phyloP scores from a whole-genome alignment of 2,113 vertebrate genomes.

The Tauraco erythrolophus region DNA sequence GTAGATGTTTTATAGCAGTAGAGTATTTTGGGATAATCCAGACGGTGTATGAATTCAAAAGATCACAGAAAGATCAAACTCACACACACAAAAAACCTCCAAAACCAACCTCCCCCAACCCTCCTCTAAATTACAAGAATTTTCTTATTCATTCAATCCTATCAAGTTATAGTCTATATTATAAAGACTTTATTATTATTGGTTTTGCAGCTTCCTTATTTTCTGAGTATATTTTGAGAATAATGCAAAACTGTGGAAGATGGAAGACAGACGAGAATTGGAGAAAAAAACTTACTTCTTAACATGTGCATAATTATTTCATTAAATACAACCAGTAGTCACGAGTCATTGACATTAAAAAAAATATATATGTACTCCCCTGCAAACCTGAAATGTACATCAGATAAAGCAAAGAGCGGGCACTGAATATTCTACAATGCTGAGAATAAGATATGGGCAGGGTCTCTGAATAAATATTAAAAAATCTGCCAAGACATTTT shows the following conservation, averaged over 20 bases:
- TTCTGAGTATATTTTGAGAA: background rate
- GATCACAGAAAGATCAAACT: background rate
- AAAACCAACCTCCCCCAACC: accelerated
- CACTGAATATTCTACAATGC: background rate
- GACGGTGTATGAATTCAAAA: background rate
- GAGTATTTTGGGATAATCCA: background rate
- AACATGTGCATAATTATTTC: background rate
- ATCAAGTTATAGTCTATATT: background rate
- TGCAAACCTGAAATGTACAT: background rate
- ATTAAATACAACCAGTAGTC: background rate
- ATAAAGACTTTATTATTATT: background rate
- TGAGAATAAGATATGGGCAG: background rate
- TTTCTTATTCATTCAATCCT: background rate
- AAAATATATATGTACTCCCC: background rate
- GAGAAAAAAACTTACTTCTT: background rate
- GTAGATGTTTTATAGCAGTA: background rate
- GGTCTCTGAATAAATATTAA: background rate
- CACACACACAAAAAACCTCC: accelerated
- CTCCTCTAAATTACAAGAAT: background rate
- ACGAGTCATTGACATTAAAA: background rate
- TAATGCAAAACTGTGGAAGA: background rate
- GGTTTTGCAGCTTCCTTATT: background rate
- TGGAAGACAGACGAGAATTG: background rate
- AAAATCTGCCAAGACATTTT: background rate
- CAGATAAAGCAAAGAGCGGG: background rate